Evolutionary conservation across 2,888 invertebrate genomes (phyloP), one percentile per base, ranked within the genome.

Genomic region (Drosophila aldrichi): DNA sequence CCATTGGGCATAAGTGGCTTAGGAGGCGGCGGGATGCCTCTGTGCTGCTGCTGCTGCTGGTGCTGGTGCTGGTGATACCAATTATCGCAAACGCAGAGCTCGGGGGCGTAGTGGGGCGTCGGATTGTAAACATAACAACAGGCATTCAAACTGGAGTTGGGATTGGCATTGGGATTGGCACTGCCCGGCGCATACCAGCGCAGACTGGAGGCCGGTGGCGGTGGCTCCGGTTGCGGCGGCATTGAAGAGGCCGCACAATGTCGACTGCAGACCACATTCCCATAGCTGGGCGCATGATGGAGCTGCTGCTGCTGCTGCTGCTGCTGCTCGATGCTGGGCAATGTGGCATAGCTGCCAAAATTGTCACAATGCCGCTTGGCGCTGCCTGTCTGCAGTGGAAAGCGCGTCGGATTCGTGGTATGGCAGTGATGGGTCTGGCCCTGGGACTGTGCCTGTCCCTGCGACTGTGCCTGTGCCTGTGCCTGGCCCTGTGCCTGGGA

Each of bases 341-440:
- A 67, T 65, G 90, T 89, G 49, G 90, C 77, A 70, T 91, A 91
- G 80, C 87, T 91, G 76, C 86, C 91, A 66, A 90, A 91, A 74
- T 89, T 81, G 77, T 90, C 87, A 83, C 81, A 82, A 79, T 82
- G 85, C 70, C 72, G 82, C 77, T 79, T 78, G 57, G 61, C 70
- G 16, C 63, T 64, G 29, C 36, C 36, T 14, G 64, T 43, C 29
- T 69, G 77, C 0, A 66, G 59, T n/a, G 90, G 79, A 64, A 89
- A 79, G 25, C 84, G 72, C 56, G 81, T 69, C 61, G 82, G 59
- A 60, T 77, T 68, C 74, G 83, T 34, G 20, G 48, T 72, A 36
- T 79, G 76, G 59, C 75, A 89, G 56, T 79, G 79, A 72, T 68
- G 81, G 25, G 64, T 41, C 61, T 79, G 62, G 12, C n/a, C 56